phyloP scores from a whole-genome alignment of 2,888 invertebrate species.

The Polydrusus pterygomalis region DNA sequence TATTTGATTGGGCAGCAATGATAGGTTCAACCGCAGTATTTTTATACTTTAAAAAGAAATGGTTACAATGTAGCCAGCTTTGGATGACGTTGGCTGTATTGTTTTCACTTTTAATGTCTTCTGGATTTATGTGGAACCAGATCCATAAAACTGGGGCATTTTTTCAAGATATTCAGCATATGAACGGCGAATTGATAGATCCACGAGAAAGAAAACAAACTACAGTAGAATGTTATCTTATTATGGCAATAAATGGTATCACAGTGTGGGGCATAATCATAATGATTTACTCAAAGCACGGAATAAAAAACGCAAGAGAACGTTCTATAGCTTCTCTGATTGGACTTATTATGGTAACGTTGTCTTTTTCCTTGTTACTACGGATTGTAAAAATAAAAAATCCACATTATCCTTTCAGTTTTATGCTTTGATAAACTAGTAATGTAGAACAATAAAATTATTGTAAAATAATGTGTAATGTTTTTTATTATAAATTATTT shows the following conservation, averaged over 20 bases:
- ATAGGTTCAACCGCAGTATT: not conserved
- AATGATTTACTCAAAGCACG: not conserved
- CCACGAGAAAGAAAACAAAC: not conserved
- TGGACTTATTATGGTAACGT: not conserved
- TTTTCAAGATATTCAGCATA: too few species aligned
- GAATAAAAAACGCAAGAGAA: not conserved
- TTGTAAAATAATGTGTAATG: not conserved
- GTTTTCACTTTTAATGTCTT: conserved; percentile 20
- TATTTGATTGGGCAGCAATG: not conserved
- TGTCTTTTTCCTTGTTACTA: conserved; percentile 4
- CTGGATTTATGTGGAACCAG: conserved; percentile 23
- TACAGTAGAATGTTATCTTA: not conserved
- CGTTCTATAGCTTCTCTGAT: not conserved
- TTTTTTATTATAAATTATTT: too few species aligned
- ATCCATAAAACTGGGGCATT: not conserved
- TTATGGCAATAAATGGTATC: not conserved
- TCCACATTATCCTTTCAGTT: not conserved
- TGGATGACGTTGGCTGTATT: conserved; percentile 4
- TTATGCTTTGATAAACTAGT: conserved; percentile 3
- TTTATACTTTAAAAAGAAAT: not conserved
- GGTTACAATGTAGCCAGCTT: not conserved
- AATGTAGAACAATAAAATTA: not conserved
- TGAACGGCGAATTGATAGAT: not conserved
- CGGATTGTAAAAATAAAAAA: not conserved
- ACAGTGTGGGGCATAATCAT: not conserved